These are phyloP conservation scores for Geodia barretti DNA, from an alignment of 37 sponge, comb jelly and placozoan species.

Conservation along the genomic window DNA sequence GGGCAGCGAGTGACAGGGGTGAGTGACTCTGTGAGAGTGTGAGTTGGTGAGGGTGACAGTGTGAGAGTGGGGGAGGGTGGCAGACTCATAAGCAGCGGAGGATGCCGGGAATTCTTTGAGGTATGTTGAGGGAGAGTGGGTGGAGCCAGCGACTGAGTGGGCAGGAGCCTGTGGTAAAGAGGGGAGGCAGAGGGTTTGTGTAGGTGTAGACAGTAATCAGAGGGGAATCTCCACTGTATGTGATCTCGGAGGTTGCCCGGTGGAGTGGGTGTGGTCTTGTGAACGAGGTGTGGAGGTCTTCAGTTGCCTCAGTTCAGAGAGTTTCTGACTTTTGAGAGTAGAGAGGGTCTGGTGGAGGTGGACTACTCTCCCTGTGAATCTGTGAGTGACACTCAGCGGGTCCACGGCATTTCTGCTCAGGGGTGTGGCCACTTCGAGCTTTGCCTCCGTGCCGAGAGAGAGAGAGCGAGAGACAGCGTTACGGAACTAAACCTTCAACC, in stretches of 20 bases:
- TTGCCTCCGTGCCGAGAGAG: not conserved
- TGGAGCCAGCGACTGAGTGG: not conserved
- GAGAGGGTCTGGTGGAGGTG: constrained; percentile 13
- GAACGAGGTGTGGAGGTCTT: not conserved
- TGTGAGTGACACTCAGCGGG: constrained; percentile 64
- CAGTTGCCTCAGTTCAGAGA: constrained; percentile 3
- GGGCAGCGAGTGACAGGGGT: not conserved
- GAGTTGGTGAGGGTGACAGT: not conserved
- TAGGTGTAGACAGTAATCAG: not conserved
- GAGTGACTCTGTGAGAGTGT: not conserved
- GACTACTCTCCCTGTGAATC: constrained; percentile 49
- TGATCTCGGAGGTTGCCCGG: not conserved
- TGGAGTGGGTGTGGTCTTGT: not conserved
- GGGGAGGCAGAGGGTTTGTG: not conserved
- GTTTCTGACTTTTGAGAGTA: constrained; percentile 6
- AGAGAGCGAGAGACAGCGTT: too few relatives aligned
- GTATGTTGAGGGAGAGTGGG: constrained; percentile 3
- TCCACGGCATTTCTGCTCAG: constrained; percentile 68
- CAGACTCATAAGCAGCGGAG: not conserved
- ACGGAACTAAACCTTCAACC: too few relatives aligned
- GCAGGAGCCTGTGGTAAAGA: not conserved
- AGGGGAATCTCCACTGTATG: too few relatives aligned
- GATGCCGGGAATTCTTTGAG: not conserved
- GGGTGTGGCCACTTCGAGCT: not conserved
- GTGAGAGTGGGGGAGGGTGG: not conserved